A percentile compares a stretch with the other conserved stretches of the same genome.
Conservation (phyloP, 1,140 invertebrate genomes). For the Alviniconcha marisindica region DNA sequence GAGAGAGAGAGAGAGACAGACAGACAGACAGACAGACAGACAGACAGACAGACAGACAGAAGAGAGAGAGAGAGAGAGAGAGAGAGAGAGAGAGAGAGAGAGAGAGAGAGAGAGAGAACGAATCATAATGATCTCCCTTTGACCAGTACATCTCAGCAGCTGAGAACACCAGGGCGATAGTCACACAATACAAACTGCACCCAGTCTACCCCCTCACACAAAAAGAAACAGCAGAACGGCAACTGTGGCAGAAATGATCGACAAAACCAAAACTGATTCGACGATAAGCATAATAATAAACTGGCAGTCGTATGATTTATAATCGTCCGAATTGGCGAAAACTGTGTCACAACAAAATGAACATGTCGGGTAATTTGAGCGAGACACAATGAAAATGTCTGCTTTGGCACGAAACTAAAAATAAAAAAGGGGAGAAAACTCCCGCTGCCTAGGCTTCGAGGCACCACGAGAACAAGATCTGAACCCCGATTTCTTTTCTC, state of each 20-base stretch:
- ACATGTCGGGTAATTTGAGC: not conserved
- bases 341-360: not conserved
- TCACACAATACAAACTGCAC: too few species aligned
- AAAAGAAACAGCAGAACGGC: too few species aligned
- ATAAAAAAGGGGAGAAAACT: too few species aligned
- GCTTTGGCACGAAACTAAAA: not conserved
- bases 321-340: not conserved
- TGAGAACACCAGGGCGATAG: too few species aligned
- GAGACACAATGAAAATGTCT: not conserved
- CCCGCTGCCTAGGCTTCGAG: too few species aligned
- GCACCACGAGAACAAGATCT: not conserved
- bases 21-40: not conserved
- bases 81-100: not conserved
- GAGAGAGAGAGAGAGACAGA: not conserved
- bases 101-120: not conserved
- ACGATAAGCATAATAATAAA: too few species aligned
- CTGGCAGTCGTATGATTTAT: not conserved
- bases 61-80: too few species aligned
- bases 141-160: too few species aligned
- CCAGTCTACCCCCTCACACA: too few species aligned
- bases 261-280: too few species aligned
- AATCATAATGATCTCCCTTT: too few species aligned
- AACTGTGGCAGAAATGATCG: too few species aligned
- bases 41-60: not conserved
- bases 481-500: not conserved